Evolutionary conservation across 1,140 invertebrate species (phyloP), one percentile per base, ranked within the genome.

Genomic region (Bombus affinis): DNA sequence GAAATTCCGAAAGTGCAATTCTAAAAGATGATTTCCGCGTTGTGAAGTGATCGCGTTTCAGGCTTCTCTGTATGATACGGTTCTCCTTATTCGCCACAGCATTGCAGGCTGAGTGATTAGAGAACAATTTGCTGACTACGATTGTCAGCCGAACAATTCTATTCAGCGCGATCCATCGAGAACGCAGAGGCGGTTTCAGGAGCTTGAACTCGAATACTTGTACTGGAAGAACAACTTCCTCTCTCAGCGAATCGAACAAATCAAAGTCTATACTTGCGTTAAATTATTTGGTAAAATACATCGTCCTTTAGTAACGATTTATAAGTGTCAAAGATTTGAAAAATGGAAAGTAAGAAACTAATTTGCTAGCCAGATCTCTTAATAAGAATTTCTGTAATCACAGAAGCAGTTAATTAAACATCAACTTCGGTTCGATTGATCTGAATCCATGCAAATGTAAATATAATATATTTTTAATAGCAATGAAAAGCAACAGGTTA

Each of bases 91-190:
- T 47, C 25, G n/a, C 13, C n/a, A 18, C 18, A 18, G 15, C 53
- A 18, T 77, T 62, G 75, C 75, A 62, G 57, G 57, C 35, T 32
- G 10, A 62, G 75, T 42, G 57, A 77, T 77, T 39, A 39, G 75
- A 77, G 75, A 13, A 35, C 35, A 77, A 77, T 77, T 77, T 42
- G 53, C 75, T 25, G 75, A 77, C 35, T 77, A 39, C 75, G 32
- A 77, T 62, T 62, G 75, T 77, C 75, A 77, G 75, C 57, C 57
- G 25, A 77, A 77, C 57, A 62, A 77, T 77, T 59, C 75, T 77
- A 37, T 62, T 62, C 53, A 37, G 25, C 4, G 25, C 35, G 25
- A 57, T 53, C 22, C 10, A 13, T 9, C 42, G 13, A 47, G 72
- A 4, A 3, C n/a, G 6, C 42, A 47, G 39, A 37, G 47, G 9